Evolutionary conservation across 2,888 invertebrate species (phyloP).

Genomic region (Antheraea yamamai): DNA sequence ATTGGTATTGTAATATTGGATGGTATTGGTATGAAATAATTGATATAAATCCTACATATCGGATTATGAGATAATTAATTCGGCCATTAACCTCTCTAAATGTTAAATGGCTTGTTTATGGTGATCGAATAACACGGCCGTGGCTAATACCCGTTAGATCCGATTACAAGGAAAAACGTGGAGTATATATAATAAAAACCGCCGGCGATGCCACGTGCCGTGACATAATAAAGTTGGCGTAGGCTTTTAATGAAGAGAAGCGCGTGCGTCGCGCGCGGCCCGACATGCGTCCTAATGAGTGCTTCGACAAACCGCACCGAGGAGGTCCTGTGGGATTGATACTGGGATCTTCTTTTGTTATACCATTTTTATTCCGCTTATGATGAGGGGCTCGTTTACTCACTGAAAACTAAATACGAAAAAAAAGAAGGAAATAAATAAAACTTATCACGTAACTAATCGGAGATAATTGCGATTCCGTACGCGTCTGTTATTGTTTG

Average conservation of each 20-base stretch:
- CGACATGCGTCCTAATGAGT: constrained; percentile 39
- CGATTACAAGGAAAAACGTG: constrained; percentile 61
- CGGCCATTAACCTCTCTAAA: constrained; percentile 58
- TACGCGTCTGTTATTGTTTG: not conserved
- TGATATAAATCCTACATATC: constrained; percentile 20
- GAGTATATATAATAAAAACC: constrained; percentile 54
- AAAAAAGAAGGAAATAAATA: not conserved
- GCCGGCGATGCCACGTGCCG: constrained; percentile 72
- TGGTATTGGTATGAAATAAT: not conserved
- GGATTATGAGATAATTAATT: constrained; percentile 40
- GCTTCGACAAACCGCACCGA: constrained; percentile 40
- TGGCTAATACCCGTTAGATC: constrained; percentile 62
- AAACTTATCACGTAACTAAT: not conserved
- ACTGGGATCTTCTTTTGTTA: constrained; percentile 16
- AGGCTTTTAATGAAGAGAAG: constrained; percentile 67
- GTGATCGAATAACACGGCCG: constrained; percentile 70
- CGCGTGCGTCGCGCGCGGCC: constrained; percentile 59
- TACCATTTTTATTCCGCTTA: constrained; percentile 14
- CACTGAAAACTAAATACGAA: not conserved
- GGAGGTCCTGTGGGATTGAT: constrained; percentile 23
- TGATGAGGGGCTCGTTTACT: constrained; percentile 7
- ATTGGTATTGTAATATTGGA: too few relatives aligned
- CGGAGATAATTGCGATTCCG: too few relatives aligned
- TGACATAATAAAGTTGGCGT: constrained; percentile 72
- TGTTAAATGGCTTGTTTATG: constrained; percentile 70